Percentiles rank a stretch among this genome's conserved stretches.
phyloP scores from a whole-genome alignment of 2,888 invertebrate genomes.

The Trachelus tabidus region DNA sequence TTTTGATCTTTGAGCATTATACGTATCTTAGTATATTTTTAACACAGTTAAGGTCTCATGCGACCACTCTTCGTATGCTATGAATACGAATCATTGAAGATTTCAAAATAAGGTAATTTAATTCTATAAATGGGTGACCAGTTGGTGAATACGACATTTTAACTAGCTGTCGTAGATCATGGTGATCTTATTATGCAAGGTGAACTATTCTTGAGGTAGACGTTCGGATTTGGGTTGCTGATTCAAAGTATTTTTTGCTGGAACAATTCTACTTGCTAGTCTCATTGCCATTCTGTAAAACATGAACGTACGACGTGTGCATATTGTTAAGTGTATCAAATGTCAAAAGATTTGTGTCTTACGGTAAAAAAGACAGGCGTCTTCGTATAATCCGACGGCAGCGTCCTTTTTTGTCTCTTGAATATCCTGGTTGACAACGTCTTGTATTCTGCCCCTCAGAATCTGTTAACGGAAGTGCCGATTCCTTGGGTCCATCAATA shows the following conservation, averaged over 20 bases:
- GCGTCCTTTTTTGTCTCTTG: conserved; percentile 54
- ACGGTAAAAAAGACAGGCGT: conserved; percentile 53
- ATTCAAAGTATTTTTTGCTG: not conserved
- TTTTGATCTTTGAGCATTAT: not conserved
- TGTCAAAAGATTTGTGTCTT: conserved; percentile 24
- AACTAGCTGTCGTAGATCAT: not conserved
- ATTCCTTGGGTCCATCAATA: not conserved
- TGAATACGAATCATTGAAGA: not conserved
- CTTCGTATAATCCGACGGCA: conserved; percentile 53
- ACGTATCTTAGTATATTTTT: not conserved
- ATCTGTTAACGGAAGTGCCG: not conserved
- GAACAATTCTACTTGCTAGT: conserved; percentile 18
- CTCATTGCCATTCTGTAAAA: conserved; percentile 37
- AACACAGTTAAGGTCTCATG: not conserved
- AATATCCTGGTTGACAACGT: conserved; percentile 51
- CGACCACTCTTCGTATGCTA: not conserved
- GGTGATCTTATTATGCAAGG: not conserved
- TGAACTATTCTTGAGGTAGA: not conserved
- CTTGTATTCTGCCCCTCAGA: not conserved
- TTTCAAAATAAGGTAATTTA: not conserved
- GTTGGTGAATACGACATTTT: not conserved
- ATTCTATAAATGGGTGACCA: not conserved
- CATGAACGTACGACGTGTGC: not conserved
- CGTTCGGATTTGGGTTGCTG: not conserved
- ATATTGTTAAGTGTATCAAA: not conserved